Base-by-base conservation (phyloP, 1,140 invertebrate species). In the Archegozetes longisetosus region DNA sequence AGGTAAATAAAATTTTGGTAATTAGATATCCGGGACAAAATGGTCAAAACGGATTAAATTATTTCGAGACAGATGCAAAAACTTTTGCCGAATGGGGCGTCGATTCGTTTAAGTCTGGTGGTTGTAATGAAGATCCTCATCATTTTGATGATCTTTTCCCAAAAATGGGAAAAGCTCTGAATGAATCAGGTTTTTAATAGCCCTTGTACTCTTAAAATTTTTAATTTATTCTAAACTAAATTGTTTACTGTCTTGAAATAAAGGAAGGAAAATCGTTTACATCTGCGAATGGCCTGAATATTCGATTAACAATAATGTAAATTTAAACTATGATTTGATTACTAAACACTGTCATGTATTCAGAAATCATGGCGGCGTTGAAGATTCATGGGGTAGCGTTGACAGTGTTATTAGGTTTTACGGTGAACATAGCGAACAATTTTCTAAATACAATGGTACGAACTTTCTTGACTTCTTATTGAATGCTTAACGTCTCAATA, bases 61-160 rank as follows among this genome's bases (percentile, higher is more conserved):
- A 77, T 66, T 66, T 78, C 64, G 66, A 77, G 56, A 64, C 67
- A 29, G 78, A 81, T 70, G 78, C 78, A 1, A 51, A 76, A 46
- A 80, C 79, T 22, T 79, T 80, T 71, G 79, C 78, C 57, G 74
- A 76, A n/a, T 80, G 79, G 80, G 71, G 72, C 2, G 74, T 80
- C 4, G 80, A 81, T 65, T 76, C 77, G 52, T 67, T 80, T 0
- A 80, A 80, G 69, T 65, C 82, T 61, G 79, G 82, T 69, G 79
- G 79, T 0, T 80, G 79, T 27, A 70, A 80, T 67, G 70, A 74
- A 22, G 71, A 77, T 53, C 62, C 70, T 28, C 61, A 66, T 17
- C 50, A 66, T 55, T 54, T 73, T 29, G 29, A 27, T 57, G 59
- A 52, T 66, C n/a, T 72, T 32, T 76, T 73, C 66, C 72, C 73